A percentile compares a stretch with the other conserved stretches of the same genome.
Conservation (phyloP, 2,797 vertebrate species). For the Parauchenoglanis ngamensis region DNA sequence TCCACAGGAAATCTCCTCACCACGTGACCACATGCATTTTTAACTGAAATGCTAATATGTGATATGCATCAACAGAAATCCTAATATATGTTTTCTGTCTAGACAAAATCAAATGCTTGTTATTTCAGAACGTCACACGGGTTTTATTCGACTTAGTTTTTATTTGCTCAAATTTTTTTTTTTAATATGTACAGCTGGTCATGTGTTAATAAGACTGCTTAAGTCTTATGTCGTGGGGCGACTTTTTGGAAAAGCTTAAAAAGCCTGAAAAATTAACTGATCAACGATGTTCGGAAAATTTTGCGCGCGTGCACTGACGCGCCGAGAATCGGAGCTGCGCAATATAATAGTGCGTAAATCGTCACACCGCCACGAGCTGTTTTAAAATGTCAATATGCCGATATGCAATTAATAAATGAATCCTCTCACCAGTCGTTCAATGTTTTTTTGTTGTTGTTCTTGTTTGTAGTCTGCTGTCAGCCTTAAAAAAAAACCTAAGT, state of each 20-base stretch:
- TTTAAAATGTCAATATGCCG: neutral
- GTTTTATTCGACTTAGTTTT: neutral
- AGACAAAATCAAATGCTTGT: neutral
- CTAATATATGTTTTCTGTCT: neutral
- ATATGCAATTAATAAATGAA: neutral
- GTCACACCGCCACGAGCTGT: neutral
- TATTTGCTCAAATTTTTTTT: neutral
- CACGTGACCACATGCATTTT: neutral
- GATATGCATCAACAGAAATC: neutral
- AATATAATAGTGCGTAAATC: neutral
- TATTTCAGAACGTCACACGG: neutral
- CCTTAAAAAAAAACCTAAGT: neutral
- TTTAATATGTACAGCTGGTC: neutral
- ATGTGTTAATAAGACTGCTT: neutral
- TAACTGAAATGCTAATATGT: neutral
- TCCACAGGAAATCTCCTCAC: neutral
- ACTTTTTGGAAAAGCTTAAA: neutral
- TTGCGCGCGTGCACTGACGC: constrained; percentile 6
- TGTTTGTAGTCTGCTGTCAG: neutral
- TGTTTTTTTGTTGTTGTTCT: neutral
- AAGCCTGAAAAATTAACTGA: neutral
- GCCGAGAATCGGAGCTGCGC: constrained; percentile 4
- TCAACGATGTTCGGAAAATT: neutral
- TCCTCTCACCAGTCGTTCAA: neutral
- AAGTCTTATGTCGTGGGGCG: neutral